phyloP scores from a whole-genome alignment of 1,140 invertebrate genomes.

The Diuraphis noxia region DNA sequence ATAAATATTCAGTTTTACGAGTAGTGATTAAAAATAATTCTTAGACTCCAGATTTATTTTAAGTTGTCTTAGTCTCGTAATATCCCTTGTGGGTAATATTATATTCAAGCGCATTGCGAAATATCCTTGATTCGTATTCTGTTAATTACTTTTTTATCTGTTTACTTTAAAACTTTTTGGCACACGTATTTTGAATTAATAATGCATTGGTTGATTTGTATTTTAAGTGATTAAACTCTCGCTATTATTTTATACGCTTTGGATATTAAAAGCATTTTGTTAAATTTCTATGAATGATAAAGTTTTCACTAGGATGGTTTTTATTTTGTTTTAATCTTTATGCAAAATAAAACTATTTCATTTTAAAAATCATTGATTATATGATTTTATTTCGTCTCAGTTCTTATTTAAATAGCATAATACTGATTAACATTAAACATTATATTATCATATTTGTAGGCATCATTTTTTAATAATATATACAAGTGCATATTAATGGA shows the following conservation, averaged over 20 bases:
- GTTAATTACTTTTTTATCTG: slow-evolving; percentile 36
- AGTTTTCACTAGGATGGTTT: background rate
- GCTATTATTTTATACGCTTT: background rate
- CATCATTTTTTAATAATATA: background rate
- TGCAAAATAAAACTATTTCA: background rate
- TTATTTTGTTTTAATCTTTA: slow-evolving; percentile 12
- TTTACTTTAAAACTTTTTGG: slow-evolving; percentile 25
- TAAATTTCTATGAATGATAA: background rate
- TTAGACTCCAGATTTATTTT: background rate
- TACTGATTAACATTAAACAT: background rate
- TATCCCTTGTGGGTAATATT: slow-evolving; percentile 18
- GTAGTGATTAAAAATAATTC: slow-evolving; percentile 3
- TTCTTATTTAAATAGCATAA: background rate
- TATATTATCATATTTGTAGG: background rate
- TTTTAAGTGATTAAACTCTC: slow-evolving; percentile 22
- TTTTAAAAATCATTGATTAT: background rate
- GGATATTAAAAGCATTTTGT: background rate
- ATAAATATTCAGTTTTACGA: background rate
- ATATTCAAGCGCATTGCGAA: slow-evolving; percentile 10
- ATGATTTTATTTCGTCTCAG: background rate
- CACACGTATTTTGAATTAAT: slow-evolving; percentile 32
- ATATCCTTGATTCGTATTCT: slow-evolving; percentile 20
- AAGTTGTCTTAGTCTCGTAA: slow-evolving; percentile 7
- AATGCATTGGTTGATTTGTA: slow-evolving; percentile 22
- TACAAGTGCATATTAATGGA: background rate